A percentile compares a stretch with the other conserved stretches of the same genome.
Evolutionary conservation across 1,140 invertebrate genomes (phyloP).

Genomic region (Conopomorpha cramerella): DNA sequence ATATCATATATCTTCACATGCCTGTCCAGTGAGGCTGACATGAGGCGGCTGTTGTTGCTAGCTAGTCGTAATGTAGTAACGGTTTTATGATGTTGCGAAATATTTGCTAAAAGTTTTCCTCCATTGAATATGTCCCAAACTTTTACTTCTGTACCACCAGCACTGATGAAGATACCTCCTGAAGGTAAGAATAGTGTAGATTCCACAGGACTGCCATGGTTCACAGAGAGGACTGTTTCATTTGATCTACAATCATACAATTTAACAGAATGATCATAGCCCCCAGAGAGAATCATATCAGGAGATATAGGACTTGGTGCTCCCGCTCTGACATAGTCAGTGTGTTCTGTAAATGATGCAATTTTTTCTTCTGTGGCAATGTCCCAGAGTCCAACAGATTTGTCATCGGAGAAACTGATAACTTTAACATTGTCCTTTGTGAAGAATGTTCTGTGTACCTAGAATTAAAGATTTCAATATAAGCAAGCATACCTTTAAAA

Average conservation of each 20-base stretch:
- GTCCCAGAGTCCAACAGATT: conserved; percentile 87
- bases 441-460: conserved; percentile 85
- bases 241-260: conserved; percentile 85
- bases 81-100: conserved; percentile 92
- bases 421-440: conserved; percentile 78
- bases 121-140: conserved; percentile 92
- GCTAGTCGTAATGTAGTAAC: conserved; percentile 83
- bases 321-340: conserved; percentile 83
- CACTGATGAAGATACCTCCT: conserved; percentile 89
- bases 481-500: too few species aligned
- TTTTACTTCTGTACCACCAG: conserved; percentile 89
- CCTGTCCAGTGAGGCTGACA: conserved; percentile 90
- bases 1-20: conserved; percentile 95
- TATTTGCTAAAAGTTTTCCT: conserved; percentile 78
- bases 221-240: conserved; percentile 72
- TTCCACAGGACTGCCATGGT: conserved; percentile 92
- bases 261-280: conserved; percentile 91
- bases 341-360: conserved; percentile 70
- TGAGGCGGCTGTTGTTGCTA: conserved; percentile 77
- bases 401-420: conserved; percentile 93
- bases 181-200: conserved; percentile 86
- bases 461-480: too few species aligned
- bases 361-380: conserved; percentile 79
- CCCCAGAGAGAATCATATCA: conserved; percentile 82
- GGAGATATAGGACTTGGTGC: conserved; percentile 75